Conservation (phyloP, 2,797 vertebrate species). For the Nyctalus aviator region DNA sequence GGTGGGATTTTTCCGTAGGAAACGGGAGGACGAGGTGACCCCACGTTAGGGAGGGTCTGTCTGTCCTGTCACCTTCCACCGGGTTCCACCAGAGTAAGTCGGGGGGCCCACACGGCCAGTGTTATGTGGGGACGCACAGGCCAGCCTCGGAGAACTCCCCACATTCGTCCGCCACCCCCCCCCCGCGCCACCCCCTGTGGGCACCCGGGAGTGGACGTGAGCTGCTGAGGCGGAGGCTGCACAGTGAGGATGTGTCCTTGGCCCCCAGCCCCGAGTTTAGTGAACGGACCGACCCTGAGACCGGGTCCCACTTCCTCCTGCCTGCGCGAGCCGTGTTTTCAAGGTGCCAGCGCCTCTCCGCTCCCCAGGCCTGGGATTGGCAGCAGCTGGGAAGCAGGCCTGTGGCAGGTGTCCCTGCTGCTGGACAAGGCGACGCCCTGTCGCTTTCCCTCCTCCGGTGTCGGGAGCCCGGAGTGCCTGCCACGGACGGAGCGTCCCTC, state of each 20-base stretch:
- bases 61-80: background rate
- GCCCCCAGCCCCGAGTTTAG: background rate
- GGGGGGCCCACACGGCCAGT: background rate
- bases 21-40: background rate
- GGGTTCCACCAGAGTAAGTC: background rate
- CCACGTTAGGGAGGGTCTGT: background rate
- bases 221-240: background rate
- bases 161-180: background rate
- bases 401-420: background rate
- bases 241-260: background rate
- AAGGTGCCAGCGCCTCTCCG: background rate
- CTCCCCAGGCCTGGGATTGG: background rate
- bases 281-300: background rate
- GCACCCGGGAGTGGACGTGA: background rate
- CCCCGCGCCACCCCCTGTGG: too few relatives aligned
- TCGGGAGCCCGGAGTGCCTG: slow-evolving; percentile 6
- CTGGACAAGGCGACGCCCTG: background rate
- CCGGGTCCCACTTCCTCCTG: background rate
- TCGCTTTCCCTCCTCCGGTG: background rate
- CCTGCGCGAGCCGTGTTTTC: background rate
- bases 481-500: background rate
- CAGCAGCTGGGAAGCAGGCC: background rate
- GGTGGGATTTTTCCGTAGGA: background rate
- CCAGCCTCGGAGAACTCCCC: background rate
- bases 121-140: too few relatives aligned